Conservation (phyloP, 30 jellyfish, hydroid and myxozoan genomes). For the Catostylus mosaicus region DNA sequence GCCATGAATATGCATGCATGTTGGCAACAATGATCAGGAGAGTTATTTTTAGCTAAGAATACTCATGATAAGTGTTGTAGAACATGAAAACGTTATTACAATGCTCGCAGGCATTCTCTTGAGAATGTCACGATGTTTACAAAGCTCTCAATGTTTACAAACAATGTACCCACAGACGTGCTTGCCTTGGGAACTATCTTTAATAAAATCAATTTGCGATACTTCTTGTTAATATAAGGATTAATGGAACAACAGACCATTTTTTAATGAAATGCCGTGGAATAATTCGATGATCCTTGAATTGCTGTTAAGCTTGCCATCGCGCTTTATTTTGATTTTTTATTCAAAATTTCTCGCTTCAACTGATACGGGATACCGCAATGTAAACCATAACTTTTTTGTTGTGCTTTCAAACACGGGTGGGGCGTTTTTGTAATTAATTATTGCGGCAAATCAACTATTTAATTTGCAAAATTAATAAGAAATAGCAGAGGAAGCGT, state of each 20-base stretch:
- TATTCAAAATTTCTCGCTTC: constrained; percentile 2
- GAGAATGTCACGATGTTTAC: constrained; percentile 25
- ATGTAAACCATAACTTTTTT: not conserved
- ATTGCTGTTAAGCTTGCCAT: constrained; percentile 1
- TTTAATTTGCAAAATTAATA: not conserved
- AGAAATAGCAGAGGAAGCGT: not conserved
- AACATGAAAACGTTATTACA: not conserved
- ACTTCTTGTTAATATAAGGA: constrained; percentile 19
- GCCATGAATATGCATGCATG: not conserved
- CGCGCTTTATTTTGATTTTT: constrained; percentile 13
- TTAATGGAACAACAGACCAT: constrained; percentile 3
- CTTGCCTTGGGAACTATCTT: constrained; percentile 9
- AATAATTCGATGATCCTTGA: constrained; percentile 20
- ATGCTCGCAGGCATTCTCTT: constrained; percentile 22
- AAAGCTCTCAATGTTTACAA: constrained; percentile 19
- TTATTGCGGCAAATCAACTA: constrained; percentile 2
- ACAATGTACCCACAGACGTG: constrained; percentile 9
- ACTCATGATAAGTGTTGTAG: not conserved
- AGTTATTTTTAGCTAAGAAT: not conserved
- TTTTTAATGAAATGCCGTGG: constrained; percentile 17
- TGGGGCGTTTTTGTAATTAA: not conserved
- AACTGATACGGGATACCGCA: constrained; percentile 36
- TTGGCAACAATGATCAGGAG: not conserved
- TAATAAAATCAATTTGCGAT: not conserved
- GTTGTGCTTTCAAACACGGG: not conserved